Evolutionary conservation across 1,140 invertebrate genomes (phyloP).

Genomic region (Trachymyrmex septentrionalis): DNA sequence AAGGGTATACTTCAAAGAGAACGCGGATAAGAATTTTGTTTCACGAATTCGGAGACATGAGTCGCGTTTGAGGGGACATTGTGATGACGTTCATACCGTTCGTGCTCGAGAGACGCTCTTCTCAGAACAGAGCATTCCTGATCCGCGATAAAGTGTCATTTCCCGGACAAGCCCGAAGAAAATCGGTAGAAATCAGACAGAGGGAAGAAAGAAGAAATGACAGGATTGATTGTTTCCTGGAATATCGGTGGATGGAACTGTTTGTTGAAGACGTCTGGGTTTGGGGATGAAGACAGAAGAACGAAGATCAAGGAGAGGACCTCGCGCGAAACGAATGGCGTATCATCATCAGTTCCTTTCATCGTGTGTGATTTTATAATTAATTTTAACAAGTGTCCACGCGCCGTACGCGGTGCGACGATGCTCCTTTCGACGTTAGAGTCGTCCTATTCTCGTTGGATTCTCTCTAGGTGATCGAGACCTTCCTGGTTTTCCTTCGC

Average conservation of each 20-base stretch:
- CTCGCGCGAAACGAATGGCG: neutral
- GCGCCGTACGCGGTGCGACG: neutral
- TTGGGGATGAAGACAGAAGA: slow-evolving; percentile 7
- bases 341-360: neutral
- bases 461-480: neutral
- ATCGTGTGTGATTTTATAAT: slow-evolving; percentile 22
- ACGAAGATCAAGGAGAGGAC: neutral
- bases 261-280: neutral
- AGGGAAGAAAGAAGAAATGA: neutral
- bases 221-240: neutral
- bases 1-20: neutral
- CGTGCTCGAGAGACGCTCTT: neutral
- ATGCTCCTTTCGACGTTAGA: slow-evolving; percentile 12
- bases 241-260: neutral
- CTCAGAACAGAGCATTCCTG: slow-evolving; percentile 1
- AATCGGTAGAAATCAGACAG: neutral
- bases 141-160: slow-evolving; percentile 4
- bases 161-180: neutral
- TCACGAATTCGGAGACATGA: neutral
- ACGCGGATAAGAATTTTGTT: slow-evolving; percentile 5
- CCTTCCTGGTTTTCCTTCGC: neutral
- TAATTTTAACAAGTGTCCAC: slow-evolving; percentile 35
- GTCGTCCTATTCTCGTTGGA: neutral
- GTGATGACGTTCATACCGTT: neutral
- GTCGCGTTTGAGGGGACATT: neutral